Evolutionary conservation across 2,113 vertebrate genomes (phyloP), one percentile per base, ranked within the genome.

Genomic region (Craseonycteris thonglongyai): DNA sequence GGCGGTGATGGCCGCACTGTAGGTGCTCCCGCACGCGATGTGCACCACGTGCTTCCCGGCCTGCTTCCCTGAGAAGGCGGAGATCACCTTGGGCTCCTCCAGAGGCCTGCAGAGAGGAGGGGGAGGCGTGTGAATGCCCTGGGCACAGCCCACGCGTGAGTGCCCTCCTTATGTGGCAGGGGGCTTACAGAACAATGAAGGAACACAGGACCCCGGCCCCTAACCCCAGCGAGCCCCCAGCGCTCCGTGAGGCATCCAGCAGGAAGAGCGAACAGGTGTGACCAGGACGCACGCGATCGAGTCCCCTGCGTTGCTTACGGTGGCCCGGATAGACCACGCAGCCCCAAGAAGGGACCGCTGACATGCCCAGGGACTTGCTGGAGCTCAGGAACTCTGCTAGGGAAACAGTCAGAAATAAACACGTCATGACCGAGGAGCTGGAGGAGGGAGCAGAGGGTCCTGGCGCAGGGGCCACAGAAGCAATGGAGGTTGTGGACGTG

Each of bases 21-120:
- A 99, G 0, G 99, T 99, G 98, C 99, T 99, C 51, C 99, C 99
- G 69, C 99, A 99, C 0, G 99, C 99, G 8, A 99, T 97, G 87
- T 99, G 99, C 42, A 99, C 98, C 93, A 99, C 99, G 0, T 99
- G 99, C 85, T 99, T 99, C 69, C 99, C 99, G 1, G 98, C 95
- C 94, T 99, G 99, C 96, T 99, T 99, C 74, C 99, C 99, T 35
- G 99, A 99, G 91, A 99, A 98, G 76, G 99, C 98, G 28, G 99
- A 98, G 82, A 99, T 99, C 97, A 99, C 98, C 76, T 99, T 98
- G 0, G 99, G 99, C 80, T 99, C 99, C 80, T 99, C 99, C 92
- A 99, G 97, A 96, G 99, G 99, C 59, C 99, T 99, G 95, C 84
- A 90, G 58, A 88, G 93, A 93, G 26, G 88, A 61, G 90, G 26